Percentiles rank a stretch among this genome's conserved stretches.
Evolutionary conservation across 2,888 invertebrate genomes (phyloP).

Genomic region (Ophion ellenae): DNA sequence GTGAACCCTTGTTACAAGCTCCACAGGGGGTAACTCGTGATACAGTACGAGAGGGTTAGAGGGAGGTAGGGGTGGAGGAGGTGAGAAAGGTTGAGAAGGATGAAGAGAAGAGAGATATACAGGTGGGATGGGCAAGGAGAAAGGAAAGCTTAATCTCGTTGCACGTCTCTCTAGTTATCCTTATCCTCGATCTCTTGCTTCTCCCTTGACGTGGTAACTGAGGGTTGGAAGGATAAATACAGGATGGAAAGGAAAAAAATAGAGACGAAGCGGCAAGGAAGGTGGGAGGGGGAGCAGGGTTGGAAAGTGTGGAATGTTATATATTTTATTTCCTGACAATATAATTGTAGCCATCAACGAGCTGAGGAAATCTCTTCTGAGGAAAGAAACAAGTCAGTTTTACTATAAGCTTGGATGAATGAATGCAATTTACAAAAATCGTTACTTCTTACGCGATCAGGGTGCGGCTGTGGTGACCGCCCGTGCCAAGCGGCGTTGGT

Average conservation of each 20-base stretch:
- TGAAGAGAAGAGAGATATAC: slow-evolving; percentile 16
- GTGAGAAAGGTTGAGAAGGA: slow-evolving; percentile 7
- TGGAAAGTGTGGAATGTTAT: not conserved
- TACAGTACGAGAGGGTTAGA: slow-evolving; percentile 3
- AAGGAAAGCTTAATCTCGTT: slow-evolving; percentile 67
- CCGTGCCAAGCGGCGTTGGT: too few relatives aligned
- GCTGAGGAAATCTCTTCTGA: too few relatives aligned
- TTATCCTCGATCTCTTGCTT: slow-evolving; percentile 66
- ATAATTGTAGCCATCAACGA: too few relatives aligned
- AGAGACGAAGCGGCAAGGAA: too few relatives aligned
- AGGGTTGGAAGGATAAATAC: slow-evolving; percentile 45
- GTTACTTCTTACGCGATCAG: too few relatives aligned
- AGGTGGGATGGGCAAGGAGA: slow-evolving; percentile 40
- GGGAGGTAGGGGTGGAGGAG: not conserved
- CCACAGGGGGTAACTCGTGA: slow-evolving; percentile 18
- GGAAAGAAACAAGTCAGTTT: too few relatives aligned
- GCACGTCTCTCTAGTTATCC: slow-evolving; percentile 67
- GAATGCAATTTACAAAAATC: too few relatives aligned
- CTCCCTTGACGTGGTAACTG: slow-evolving; percentile 59
- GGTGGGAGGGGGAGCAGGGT: not conserved
- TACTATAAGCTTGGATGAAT: too few relatives aligned
- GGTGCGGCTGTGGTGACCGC: too few relatives aligned
- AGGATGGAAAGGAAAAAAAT: slow-evolving; percentile 14
- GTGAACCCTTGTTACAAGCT: slow-evolving; percentile 52
- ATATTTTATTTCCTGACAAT: not conserved